Evolutionary conservation across 2,888 invertebrate species (phyloP).

Genomic region (Oeneis ivallda): DNA sequence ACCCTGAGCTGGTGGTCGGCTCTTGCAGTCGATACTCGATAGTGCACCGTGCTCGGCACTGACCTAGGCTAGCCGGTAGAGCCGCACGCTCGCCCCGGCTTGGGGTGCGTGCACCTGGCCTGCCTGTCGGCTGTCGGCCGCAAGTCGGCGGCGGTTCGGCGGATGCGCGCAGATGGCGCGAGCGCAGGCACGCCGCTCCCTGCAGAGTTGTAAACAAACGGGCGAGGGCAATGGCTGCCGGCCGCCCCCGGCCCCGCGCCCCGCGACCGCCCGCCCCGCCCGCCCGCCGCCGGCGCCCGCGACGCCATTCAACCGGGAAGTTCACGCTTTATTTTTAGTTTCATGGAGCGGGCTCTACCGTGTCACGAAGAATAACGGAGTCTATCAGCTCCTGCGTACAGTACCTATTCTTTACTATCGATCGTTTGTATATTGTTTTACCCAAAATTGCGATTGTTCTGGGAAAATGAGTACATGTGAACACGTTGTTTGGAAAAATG

Average conservation of each 20-base stretch:
- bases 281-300: conserved; percentile 46
- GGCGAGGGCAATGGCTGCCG: conserved; percentile 79
- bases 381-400: conserved; percentile 25
- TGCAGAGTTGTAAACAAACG: conserved; percentile 77
- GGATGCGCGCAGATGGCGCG: conserved; percentile 77
- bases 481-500: not conserved
- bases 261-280: too few species aligned
- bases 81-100: too few species aligned
- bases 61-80: conserved; percentile 71
- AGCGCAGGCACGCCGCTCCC: conserved; percentile 55
- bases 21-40: too few species aligned
- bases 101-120: conserved; percentile 60
- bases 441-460: not conserved
- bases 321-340: conserved; percentile 80
- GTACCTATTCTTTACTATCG: conserved; percentile 2
- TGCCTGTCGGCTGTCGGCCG: conserved; percentile 43
- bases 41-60: conserved; percentile 54
- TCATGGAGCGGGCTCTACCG: conserved; percentile 60
- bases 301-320: conserved; percentile 82
- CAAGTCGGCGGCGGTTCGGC: conserved; percentile 75
- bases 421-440: not conserved
- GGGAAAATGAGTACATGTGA: not conserved
- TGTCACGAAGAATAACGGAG: conserved; percentile 44
- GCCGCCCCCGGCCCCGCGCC: conserved; percentile 58
- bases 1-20: conserved; percentile 30